Percentiles rank a stretch among this genome's conserved stretches.
Conservation (phyloP, 1,140 invertebrate species). For the Rhopalosiphum maidis region DNA sequence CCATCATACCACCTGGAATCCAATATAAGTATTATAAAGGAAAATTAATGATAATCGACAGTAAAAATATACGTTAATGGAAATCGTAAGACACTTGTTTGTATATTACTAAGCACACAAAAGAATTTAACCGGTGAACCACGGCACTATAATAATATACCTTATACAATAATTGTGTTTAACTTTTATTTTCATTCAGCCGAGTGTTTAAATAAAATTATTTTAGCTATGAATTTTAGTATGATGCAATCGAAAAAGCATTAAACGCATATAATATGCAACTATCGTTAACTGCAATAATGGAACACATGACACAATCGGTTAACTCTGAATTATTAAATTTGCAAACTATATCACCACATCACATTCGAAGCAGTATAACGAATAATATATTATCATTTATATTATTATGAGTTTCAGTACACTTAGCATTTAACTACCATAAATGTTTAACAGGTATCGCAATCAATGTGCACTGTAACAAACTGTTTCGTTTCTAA, state of each 20-base stretch:
- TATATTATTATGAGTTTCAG: neutral
- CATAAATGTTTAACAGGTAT: neutral
- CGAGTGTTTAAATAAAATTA: neutral
- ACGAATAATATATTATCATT: neutral
- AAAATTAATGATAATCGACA: conserved; percentile 4
- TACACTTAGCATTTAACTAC: neutral
- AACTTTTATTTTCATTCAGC: neutral
- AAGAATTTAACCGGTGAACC: neutral
- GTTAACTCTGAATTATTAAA: conserved; percentile 12
- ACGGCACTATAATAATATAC: neutral
- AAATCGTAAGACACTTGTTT: neutral
- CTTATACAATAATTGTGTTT: neutral
- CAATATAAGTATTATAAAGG: neutral
- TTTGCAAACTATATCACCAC: neutral
- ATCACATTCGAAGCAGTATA: neutral
- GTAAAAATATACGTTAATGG: neutral
- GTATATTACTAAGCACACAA: neutral
- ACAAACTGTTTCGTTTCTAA: no score
- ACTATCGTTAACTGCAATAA: neutral
- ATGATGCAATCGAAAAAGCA: neutral
- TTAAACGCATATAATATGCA: neutral
- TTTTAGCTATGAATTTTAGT: neutral
- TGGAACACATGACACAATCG: neutral
- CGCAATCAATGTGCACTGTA: neutral
- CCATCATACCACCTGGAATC: neutral